phyloP scores from a whole-genome alignment of 1,140 invertebrate species.

The Drosophila guanche region DNA sequence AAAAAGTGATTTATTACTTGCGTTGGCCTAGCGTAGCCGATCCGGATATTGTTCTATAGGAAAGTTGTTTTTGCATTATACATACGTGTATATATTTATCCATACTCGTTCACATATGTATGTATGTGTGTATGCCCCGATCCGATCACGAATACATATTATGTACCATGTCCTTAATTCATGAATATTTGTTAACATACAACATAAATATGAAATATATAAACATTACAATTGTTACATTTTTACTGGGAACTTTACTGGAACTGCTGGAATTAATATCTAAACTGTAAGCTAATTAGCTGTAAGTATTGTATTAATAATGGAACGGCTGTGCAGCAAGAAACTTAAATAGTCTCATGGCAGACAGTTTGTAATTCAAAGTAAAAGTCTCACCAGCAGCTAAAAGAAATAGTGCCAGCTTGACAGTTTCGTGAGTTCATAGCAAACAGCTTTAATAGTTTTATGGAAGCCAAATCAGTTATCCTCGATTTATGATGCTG shows the following conservation, averaged over 20 bases:
- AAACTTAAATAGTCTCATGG: too few species aligned
- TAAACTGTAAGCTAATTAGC: neutral
- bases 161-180: constrained; percentile 38
- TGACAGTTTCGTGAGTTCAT: too few species aligned
- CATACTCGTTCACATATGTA: constrained; percentile 9
- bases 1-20: constrained; percentile 6
- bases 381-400: too few species aligned
- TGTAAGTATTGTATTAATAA: too few species aligned
- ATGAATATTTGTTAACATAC: constrained; percentile 37
- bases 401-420: too few species aligned
- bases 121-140: constrained; percentile 24
- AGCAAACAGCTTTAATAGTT: too few species aligned
- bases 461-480: too few species aligned
- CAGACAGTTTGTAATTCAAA: too few species aligned
- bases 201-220: constrained; percentile 24
- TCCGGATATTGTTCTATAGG: constrained; percentile 39
- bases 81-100: constrained; percentile 18
- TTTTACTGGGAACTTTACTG: neutral
- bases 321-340: too few species aligned
- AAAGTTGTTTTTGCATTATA: constrained; percentile 22
- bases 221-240: constrained; percentile 41
- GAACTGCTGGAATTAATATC: neutral
- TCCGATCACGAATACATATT: constrained; percentile 30
- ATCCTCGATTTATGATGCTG: too few species aligned
- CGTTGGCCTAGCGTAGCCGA: constrained; percentile 1